A percentile compares a stretch with the other conserved stretches of the same genome.
Evolutionary conservation across 2,113 vertebrate species (phyloP).

Genomic region (Hystrix cristata): DNA sequence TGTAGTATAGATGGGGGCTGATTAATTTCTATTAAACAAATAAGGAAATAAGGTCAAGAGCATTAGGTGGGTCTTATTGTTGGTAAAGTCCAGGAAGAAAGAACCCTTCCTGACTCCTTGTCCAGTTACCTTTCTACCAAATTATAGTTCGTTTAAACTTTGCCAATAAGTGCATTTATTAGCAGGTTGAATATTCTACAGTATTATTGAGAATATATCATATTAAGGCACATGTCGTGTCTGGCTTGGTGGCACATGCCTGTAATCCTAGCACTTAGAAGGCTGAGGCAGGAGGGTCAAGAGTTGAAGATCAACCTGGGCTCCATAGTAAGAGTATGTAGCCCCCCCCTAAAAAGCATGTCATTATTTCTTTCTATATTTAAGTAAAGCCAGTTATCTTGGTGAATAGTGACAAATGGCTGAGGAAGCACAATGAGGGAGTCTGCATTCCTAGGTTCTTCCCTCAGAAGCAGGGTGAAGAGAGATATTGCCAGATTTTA

Average conservation of each 20-base stretch:
- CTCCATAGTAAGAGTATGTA: background rate
- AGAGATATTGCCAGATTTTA: background rate
- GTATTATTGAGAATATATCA: background rate
- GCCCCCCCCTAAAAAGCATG: background rate
- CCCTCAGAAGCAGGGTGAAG: background rate
- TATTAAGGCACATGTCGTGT: background rate
- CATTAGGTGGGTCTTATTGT: background rate
- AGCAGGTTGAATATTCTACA: background rate
- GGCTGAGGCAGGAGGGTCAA: background rate
- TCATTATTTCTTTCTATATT: background rate
- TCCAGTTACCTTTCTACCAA: background rate
- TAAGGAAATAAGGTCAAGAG: conserved; percentile 24
- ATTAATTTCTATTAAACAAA: conserved; percentile 52
- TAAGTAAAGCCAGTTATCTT: conserved; percentile 14
- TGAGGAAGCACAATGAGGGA: background rate
- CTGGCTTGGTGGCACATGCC: background rate
- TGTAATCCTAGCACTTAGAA: background rate
- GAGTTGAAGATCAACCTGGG: background rate
- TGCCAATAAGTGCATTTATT: background rate
- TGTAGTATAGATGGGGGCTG: background rate
- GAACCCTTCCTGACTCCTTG: background rate
- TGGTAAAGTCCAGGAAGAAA: conserved; percentile 23
- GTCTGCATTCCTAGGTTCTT: background rate
- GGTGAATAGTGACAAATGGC: conserved; percentile 24
- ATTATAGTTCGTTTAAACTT: background rate